Percentiles rank a stretch among this genome's conserved stretches.
phyloP scores from a whole-genome alignment of 30 jellyfish, hydroid and myxozoan genomes.

The Mastigias papua region DNA sequence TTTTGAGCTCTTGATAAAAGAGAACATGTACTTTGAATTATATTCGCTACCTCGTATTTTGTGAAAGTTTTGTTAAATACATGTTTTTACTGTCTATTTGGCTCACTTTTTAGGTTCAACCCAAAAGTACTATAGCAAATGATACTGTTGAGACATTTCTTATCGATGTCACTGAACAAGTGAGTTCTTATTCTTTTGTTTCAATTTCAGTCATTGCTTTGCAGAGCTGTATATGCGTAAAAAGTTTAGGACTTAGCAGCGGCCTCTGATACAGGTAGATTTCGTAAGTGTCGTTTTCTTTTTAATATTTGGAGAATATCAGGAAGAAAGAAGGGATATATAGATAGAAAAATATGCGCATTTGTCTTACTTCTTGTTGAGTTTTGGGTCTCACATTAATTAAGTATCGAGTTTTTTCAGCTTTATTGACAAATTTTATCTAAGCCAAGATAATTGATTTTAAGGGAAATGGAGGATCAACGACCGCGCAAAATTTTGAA shows the following conservation, averaged over 20 bases:
- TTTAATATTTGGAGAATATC: background rate
- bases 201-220: too few species aligned
- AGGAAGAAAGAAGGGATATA: background rate
- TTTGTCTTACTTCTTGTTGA: too few species aligned
- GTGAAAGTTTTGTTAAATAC: too few species aligned
- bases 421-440: background rate
- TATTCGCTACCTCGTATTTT: too few species aligned
- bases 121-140: background rate
- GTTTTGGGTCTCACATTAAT: too few species aligned
- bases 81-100: background rate
- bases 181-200: too few species aligned
- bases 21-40: too few species aligned
- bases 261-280: background rate
- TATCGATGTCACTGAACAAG: background rate
- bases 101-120: background rate
- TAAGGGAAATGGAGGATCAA: background rate
- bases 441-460: background rate
- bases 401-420: background rate
- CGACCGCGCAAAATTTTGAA: background rate
- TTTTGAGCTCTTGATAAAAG: too few species aligned
- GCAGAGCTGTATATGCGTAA: too few species aligned
- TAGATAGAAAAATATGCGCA: background rate
- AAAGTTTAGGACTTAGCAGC: too few species aligned
- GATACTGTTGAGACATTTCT: background rate
- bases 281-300: background rate